These are phyloP conservation scores for Diadumene lineata DNA, from an alignment of 92 coral and sea anemone genomes.

Conservation along the genomic window DNA sequence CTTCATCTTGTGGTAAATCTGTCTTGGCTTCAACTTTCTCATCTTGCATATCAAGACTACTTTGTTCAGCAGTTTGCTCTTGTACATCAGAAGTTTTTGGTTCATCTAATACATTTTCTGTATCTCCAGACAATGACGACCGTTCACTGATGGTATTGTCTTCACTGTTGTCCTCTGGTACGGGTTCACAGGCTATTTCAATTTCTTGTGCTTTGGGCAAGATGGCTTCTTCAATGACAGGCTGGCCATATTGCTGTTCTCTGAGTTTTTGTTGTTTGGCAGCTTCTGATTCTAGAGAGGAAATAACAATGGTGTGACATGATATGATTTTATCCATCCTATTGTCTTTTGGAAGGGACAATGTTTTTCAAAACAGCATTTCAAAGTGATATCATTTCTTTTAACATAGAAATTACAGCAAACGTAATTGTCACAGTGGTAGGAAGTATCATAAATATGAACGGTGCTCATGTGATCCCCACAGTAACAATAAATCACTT, in stretches of 20 bases:
- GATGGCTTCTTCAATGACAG: constrained; percentile 19
- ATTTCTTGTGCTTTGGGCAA: constrained; percentile 1
- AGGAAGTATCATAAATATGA: too few relatives aligned
- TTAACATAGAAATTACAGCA: too few relatives aligned
- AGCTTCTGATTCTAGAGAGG: constrained; percentile 1
- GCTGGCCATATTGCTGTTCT: constrained; percentile 22
- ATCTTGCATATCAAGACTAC: background rate
- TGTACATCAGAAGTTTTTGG: constrained; percentile 18
- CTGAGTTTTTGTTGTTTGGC: constrained; percentile 1
- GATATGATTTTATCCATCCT: too few relatives aligned
- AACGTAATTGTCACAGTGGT: too few relatives aligned
- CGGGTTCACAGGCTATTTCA: constrained; percentile 11
- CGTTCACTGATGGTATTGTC: constrained; percentile 9
- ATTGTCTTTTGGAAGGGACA: too few relatives aligned
- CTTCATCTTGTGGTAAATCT: background rate
- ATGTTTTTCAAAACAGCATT: too few relatives aligned
- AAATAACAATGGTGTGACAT: background rate
- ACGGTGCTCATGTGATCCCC: too few relatives aligned
- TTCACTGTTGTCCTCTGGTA: background rate
- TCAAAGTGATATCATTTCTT: too few relatives aligned
- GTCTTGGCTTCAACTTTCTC: background rate
- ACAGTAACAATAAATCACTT: too few relatives aligned
- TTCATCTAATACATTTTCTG: background rate
- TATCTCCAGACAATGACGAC: constrained; percentile 18
- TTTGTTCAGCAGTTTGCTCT: background rate